These are phyloP conservation scores for Abscondita cerata DNA, from an alignment of 2,888 invertebrate species.

Conservation along the genomic window DNA sequence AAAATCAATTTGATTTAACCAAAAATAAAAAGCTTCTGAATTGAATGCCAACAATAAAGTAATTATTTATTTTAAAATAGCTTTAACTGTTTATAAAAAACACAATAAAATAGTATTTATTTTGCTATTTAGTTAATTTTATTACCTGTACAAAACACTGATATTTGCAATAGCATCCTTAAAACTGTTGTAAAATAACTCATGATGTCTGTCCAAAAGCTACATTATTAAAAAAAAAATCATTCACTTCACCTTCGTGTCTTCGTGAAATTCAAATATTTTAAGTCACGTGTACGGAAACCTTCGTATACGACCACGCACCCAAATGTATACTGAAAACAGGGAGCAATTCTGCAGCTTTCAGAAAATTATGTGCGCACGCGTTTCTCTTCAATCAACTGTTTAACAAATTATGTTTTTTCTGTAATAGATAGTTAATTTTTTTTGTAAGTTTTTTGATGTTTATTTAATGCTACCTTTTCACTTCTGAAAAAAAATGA, in stretches of 20 bases:
- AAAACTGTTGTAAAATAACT: conserved; percentile 11
- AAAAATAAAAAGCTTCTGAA: too few relatives aligned
- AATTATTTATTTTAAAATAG: too few relatives aligned
- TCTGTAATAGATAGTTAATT: neutral
- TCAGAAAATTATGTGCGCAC: conserved; percentile 25
- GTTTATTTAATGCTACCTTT: too few relatives aligned
- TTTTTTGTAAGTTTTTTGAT: too few relatives aligned
- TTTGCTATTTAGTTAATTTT: neutral
- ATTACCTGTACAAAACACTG: conserved; percentile 20
- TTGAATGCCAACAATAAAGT: too few relatives aligned
- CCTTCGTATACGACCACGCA: conserved; percentile 19
- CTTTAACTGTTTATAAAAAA: too few relatives aligned
- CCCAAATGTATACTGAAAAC: conserved; percentile 19
- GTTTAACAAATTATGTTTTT: conserved; percentile 13
- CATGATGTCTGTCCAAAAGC: conserved; percentile 18
- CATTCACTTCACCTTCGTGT: conserved; percentile 13
- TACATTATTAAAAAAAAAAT: conserved; percentile 20
- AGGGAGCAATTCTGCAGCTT: conserved; percentile 23
- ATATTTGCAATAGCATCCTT: conserved; percentile 16
- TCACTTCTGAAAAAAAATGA: too few relatives aligned
- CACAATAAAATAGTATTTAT: too few relatives aligned
- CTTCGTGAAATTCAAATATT: neutral
- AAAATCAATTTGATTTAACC: too few relatives aligned
- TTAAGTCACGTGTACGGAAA: conserved; percentile 17
- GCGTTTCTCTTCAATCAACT: conserved; percentile 18